Evolutionary conservation across 2,888 invertebrate genomes (phyloP).

Genomic region (Habroteleia sp.): DNA sequence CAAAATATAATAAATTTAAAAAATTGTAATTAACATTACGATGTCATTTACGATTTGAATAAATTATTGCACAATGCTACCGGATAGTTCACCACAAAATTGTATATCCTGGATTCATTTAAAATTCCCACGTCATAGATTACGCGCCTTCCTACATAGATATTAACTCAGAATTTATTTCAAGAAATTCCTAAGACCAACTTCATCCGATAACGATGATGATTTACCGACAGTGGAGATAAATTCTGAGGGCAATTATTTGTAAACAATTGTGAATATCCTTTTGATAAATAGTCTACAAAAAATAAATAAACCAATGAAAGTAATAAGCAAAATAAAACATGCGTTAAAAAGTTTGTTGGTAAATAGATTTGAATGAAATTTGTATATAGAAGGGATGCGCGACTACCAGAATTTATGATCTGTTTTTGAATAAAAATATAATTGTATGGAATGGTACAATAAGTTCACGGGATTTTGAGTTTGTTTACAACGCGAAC

Average conservation of each 20-base stretch:
- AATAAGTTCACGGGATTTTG: constrained; percentile 18
- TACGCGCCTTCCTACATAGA: too few relatives aligned
- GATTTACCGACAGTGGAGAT: constrained; percentile 10
- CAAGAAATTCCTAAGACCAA: neutral
- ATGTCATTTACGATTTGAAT: too few relatives aligned
- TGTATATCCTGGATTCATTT: neutral
- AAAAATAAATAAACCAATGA: neutral
- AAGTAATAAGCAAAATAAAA: too few relatives aligned
- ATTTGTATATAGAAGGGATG: too few relatives aligned
- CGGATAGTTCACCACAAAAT: too few relatives aligned
- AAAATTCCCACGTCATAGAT: constrained; percentile 2
- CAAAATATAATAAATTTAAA: too few relatives aligned
- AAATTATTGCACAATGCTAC: too few relatives aligned
- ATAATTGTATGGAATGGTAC: constrained; percentile 28
- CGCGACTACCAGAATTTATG: constrained; percentile 24
- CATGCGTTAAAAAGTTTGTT: too few relatives aligned
- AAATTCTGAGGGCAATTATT: constrained; percentile 6
- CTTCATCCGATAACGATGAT: constrained; percentile 7
- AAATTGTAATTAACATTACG: too few relatives aligned
- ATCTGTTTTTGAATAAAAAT: constrained; percentile 27
- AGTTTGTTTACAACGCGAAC: constrained; percentile 44
- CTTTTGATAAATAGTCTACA: neutral
- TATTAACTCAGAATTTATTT: neutral
- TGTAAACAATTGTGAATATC: constrained; percentile 11
- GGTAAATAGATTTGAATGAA: neutral